phyloP scores from a whole-genome alignment of 2,113 vertebrate genomes.

The Eudorcas thomsonii region DNA sequence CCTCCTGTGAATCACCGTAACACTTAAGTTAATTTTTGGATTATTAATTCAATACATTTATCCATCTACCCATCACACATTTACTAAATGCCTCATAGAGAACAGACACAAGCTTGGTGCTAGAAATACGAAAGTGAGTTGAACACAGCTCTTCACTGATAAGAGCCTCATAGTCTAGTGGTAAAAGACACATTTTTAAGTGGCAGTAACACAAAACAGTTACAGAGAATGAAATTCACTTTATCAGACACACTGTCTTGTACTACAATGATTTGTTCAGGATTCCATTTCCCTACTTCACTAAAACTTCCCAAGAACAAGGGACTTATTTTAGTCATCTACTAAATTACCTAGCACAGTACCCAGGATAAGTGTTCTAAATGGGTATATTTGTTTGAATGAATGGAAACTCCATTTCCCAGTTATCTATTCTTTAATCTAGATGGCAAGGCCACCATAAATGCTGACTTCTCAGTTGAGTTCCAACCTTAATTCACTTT shows the following conservation, averaged over 20 bases:
- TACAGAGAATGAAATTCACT: background rate
- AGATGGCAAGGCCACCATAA: background rate
- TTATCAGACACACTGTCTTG: background rate
- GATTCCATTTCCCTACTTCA: background rate
- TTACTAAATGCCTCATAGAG: background rate
- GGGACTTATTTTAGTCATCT: background rate
- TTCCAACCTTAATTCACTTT: background rate
- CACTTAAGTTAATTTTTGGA: background rate
- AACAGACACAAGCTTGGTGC: background rate
- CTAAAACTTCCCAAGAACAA: background rate
- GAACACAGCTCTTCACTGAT: background rate
- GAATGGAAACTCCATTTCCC: background rate
- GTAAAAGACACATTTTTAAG: background rate
- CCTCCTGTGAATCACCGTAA: background rate
- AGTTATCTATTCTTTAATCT: background rate
- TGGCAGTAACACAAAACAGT: background rate
- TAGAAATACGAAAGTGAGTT: background rate
- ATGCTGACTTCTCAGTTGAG: background rate
- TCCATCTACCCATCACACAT: background rate
- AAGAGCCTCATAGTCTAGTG: background rate
- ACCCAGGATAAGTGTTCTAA: background rate
- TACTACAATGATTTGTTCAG: background rate
- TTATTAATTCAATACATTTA: background rate
- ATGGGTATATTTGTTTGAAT: background rate
- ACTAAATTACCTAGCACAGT: background rate